A percentile compares a stretch with the other conserved stretches of the same genome.
phyloP scores from a whole-genome alignment of 2,797 vertebrate species.

The Eutrigla gurnardus region DNA sequence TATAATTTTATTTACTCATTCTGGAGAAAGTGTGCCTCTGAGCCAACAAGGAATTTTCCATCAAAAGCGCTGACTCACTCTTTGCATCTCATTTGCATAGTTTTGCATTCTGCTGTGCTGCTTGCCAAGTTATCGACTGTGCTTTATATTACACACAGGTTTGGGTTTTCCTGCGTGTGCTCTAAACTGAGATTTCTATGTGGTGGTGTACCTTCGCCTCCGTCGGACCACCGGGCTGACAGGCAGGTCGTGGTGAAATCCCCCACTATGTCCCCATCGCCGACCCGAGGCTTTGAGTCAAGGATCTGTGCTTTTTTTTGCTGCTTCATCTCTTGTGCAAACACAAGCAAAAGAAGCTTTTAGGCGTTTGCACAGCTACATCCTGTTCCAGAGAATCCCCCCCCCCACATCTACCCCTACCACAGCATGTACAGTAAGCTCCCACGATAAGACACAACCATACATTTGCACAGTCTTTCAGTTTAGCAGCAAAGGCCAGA shows the following conservation, averaged over 20 bases:
- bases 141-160: constrained; percentile 25
- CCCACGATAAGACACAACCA: constrained; percentile 28
- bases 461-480: constrained; percentile 22
- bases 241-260: constrained; percentile 41
- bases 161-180: not conserved
- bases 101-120: constrained; percentile 68
- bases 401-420: constrained; percentile 20
- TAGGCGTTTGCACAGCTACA: constrained; percentile 70
- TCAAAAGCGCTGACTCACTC: constrained; percentile 27
- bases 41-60: constrained; percentile 64
- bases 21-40: constrained; percentile 16
- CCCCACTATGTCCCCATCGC: constrained; percentile 3
- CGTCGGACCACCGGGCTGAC: constrained; percentile 3
- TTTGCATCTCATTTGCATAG: constrained; percentile 81
- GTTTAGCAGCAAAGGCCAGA: not conserved
- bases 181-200: constrained; percentile 54
- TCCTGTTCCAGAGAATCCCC: constrained; percentile 71
- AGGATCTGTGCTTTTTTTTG: constrained; percentile 39
- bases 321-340: constrained; percentile 70
- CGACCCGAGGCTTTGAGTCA: constrained; percentile 51
- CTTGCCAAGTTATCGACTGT: constrained; percentile 57
- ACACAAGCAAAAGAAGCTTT: constrained; percentile 59
- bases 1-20: constrained; percentile 9
- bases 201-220: not conserved
- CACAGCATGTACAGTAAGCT: constrained; percentile 37